Evolutionary conservation across 2,888 invertebrate species (phyloP).

Genomic region (Drosophila prostipennis): DNA sequence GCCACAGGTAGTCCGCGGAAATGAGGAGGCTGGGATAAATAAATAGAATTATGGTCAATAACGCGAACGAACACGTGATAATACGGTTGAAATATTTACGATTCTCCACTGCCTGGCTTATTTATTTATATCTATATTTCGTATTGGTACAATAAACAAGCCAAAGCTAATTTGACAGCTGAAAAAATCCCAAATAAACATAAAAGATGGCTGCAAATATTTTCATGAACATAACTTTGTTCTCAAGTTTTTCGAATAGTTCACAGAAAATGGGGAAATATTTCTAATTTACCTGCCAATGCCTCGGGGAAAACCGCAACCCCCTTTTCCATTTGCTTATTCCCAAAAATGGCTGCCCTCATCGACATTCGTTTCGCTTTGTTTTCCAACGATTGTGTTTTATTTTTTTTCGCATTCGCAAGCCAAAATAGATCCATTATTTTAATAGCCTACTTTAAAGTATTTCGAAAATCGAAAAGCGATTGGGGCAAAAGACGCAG

Average conservation of each 20-base stretch:
- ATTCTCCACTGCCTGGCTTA: slow-evolving; percentile 28
- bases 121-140: slow-evolving; percentile 48
- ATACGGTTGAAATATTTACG: slow-evolving; percentile 57
- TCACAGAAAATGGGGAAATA: slow-evolving; percentile 22
- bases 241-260: slow-evolving; percentile 20
- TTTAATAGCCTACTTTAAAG: slow-evolving; percentile 74
- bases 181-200: slow-evolving; percentile 15
- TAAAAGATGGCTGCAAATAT: slow-evolving; percentile 17
- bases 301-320: slow-evolving; percentile 25
- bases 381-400: slow-evolving; percentile 14
- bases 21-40: slow-evolving; percentile 51
- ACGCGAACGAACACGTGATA: slow-evolving; percentile 62
- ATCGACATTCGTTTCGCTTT: slow-evolving; percentile 40
- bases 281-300: slow-evolving; percentile 27
- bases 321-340: slow-evolving; percentile 9
- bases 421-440: slow-evolving; percentile 74
- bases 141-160: slow-evolving; percentile 1
- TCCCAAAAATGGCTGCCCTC: slow-evolving; percentile 57
- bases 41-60: slow-evolving; percentile 58
- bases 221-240: slow-evolving; percentile 21
- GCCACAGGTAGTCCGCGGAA: slow-evolving; percentile 56
- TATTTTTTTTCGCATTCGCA: slow-evolving; percentile 35
- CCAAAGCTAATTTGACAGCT: slow-evolving; percentile 26
- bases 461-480: slow-evolving; percentile 69
- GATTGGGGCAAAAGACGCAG: slow-evolving; percentile 6